Base-by-base conservation (phyloP, 2,888 invertebrate species). In the Gasteruption jaculator region DNA sequence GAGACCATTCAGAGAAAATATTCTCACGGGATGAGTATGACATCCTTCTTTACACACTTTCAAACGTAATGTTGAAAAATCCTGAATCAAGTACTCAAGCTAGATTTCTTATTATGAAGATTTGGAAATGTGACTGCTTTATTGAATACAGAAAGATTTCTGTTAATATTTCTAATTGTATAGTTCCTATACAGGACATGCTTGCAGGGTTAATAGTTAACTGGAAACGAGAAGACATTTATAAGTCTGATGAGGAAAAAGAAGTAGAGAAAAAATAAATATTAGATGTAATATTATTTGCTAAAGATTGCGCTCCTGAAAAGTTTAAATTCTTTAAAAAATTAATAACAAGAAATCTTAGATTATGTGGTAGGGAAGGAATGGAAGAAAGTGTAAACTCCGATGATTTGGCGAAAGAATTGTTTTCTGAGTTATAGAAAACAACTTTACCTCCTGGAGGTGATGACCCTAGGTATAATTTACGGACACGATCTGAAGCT, bases 41-140 rank as follows among this genome's bases (percentile, higher is more conserved):
- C 14, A 19, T 41, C 14, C 27, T 45, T 19, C 41, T 45, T 40
- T 45, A 27, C 14, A 26, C 37, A 25, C 40, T 40, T 40, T 45
- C 45, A 36, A 20, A 41, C 32, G 18, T 31, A 19, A 45, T 45
- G 26, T 36, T 41, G 20, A 30, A 41, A 18, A 40, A 36, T 41
- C 37, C 45, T 41, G 43, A 38, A 25, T 38, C 25, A 38, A 32
- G 25, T 32, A 27, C 12, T 32, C 38, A 38, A 38, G 33, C 38
- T 26, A 38, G 33, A 38, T 31, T 34, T 27, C 15, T 38, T 31
- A 43, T 36, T 16, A 36, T 45, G 26, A 33, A 41, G 16, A 15
- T 45, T 24, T 41, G 36, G 37, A 41, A 26, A 11, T 35, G 35
- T 7, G 27, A 26, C 2, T 21, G 26, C 12, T 35, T 41, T 26